Conservation (phyloP, 2,888 invertebrate species). For the Agrilus biguttatus region DNA sequence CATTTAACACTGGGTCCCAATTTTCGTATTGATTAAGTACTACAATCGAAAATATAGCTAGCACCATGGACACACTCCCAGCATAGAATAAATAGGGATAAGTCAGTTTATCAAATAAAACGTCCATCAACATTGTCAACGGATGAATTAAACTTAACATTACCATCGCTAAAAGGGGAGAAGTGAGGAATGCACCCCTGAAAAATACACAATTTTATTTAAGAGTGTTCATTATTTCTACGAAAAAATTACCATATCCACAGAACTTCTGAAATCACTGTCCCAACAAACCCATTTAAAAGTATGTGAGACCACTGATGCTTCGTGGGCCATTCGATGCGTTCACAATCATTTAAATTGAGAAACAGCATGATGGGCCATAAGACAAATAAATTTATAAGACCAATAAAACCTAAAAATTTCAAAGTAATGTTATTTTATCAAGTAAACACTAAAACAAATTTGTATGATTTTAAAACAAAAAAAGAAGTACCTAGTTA, state of each 20-base stretch:
- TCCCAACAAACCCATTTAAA: slow-evolving; percentile 79
- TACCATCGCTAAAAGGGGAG: slow-evolving; percentile 75
- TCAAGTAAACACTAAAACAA: too few species aligned
- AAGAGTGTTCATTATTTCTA: background rate
- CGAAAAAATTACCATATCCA: slow-evolving; percentile 65
- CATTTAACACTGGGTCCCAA: slow-evolving; percentile 61
- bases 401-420: slow-evolving; percentile 75
- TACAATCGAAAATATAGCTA: slow-evolving; percentile 58
- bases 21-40: slow-evolving; percentile 63
- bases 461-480: background rate
- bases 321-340: slow-evolving; percentile 71
- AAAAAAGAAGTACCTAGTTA: background rate
- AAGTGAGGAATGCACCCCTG: slow-evolving; percentile 91
- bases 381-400: slow-evolving; percentile 72
- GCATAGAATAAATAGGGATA: slow-evolving; percentile 59
- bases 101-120: slow-evolving; percentile 52
- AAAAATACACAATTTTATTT: slow-evolving; percentile 11
- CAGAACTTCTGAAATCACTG: slow-evolving; percentile 78
- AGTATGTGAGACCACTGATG: slow-evolving; percentile 67
- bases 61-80: slow-evolving; percentile 62
- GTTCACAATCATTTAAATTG: slow-evolving; percentile 69
- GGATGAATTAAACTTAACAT: slow-evolving; percentile 80
- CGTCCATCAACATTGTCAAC: slow-evolving; percentile 75
- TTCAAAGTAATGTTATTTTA: slow-evolving; percentile 1
- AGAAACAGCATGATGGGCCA: slow-evolving; percentile 85